Base-by-base conservation (phyloP, 2,113 vertebrate species). In the Balaeniceps rex region DNA sequence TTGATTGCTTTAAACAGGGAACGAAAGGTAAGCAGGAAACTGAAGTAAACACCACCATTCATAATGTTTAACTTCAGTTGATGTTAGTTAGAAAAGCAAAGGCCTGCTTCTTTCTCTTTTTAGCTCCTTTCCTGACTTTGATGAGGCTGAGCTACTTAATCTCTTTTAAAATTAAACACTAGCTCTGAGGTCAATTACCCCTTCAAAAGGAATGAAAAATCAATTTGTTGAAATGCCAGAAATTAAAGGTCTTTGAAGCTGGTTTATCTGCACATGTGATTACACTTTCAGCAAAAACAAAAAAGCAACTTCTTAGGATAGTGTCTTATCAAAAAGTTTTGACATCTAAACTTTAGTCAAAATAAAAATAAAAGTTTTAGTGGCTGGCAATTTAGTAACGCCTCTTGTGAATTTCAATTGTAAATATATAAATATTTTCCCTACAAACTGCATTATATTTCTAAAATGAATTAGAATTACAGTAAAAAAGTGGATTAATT, bases 161-260 rank as follows among this genome's bases (percentile, higher is more conserved):
- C 93, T 82, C 31, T 58, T 83, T 90, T 88, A 57, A 95, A 94
- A 92, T 94, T 94, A 97, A 96, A 87, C 84, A 81, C 33, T 80
- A 83, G 55, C 74, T 93, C 54, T 74, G 72, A 94, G 87, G 90
- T 96, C 94, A 96, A 94, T 95, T 93, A 93, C 88, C 60, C 88
- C 90, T 97, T 97, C 89, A 92, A 95, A 96, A 94, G 60, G 86
- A 91, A 94, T 65, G 90, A 92, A 90, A 92, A 95, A 97, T 96
- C 93, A 93, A 93, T 96, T 97, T 85, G 86, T 72, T 94, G 72
- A 83, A 94, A 96, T n/a, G 25, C 31, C 65, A 95, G 54, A 95
- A 96, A 93, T 68, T 92, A 87, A 91, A 82, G 52, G 55, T 63
- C 81, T 97, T 94, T 94, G 96, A 97, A 93, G 91, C 40, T 66